Base-by-base conservation (phyloP, 2,797 vertebrate species). In the Malacoctenus gilli region DNA sequence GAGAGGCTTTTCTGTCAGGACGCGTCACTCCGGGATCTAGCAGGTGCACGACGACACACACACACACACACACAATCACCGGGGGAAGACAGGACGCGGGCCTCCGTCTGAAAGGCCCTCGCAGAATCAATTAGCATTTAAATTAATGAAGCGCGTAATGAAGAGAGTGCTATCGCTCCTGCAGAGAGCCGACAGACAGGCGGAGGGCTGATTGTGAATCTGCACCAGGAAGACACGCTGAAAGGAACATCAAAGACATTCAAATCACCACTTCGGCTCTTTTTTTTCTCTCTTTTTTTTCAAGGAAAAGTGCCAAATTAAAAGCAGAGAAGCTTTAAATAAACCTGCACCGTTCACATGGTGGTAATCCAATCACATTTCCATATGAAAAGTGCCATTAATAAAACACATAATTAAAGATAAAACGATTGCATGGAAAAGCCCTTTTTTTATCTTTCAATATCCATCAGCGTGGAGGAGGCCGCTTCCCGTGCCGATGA, bases 111-210 rank as follows among this genome's bases (percentile, higher is more conserved):
- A 82, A 87, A 85, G 77, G 69, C 78, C 78, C 73, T 81, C 36
- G 43, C 83, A 77, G 84, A 90, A 89, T 90, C 85, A 90, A 91
- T 92, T 91, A 89, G 82, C 84, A 91, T 89, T 89, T 85, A 83
- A 89, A 91, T 91, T 83, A 91, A 91, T 85, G 86, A 84, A 83
- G 87, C 85, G 63, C 58, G 80, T 85, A 90, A 87, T 87, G 77
- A 90, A 84, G 79, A 86, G 82, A 82, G 83, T 47, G 56, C 83
- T 91, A 90, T 90, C 87, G n/a, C n/a, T 80, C 77, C 78, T 51
- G 78, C 82, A 82, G 72, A 80, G 64, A 71, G 51, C 67, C 51
- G 23, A 58, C 80, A 84, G 82, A 75, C 80, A 72, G 81, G 67
- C 79, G 16, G 40, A 47, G 54, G 58, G 64, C 52, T 52, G 73